Conservation (phyloP, 1,140 invertebrate species). For the Caenorhabditis briggsae region DNA sequence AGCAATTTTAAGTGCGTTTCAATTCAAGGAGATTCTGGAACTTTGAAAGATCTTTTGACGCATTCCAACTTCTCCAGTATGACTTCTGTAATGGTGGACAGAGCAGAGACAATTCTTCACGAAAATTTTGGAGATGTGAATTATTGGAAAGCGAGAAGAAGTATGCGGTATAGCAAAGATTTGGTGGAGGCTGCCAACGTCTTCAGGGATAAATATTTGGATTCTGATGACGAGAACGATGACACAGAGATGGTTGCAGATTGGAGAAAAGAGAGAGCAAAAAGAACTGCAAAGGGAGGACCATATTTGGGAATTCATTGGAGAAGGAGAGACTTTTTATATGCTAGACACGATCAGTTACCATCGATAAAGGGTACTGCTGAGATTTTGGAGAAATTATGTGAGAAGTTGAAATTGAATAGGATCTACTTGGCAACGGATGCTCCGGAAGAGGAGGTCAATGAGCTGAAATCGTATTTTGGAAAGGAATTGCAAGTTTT, state of each 20-base stretch:
- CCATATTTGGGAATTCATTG: constrained; percentile 87
- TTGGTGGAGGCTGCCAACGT: constrained; percentile 83
- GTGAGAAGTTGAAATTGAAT: constrained; percentile 13
- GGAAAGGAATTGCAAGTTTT: constrained; percentile 55
- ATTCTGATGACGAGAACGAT: constrained; percentile 83
- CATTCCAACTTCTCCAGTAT: constrained; percentile 68
- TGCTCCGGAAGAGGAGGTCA: constrained; percentile 79
- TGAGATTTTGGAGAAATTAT: constrained; percentile 81
- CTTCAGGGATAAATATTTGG: constrained; percentile 80
- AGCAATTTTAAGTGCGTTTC: constrained; percentile 85
- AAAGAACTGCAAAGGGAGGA: constrained; percentile 81
- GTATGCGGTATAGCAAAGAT: constrained; percentile 88
- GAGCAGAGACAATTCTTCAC: constrained; percentile 90
- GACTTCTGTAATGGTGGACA: constrained; percentile 85
- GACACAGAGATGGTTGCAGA: constrained; percentile 80
- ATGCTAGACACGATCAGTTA: constrained; percentile 82
- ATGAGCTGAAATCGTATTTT: constrained; percentile 79
- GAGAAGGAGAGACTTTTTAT: constrained; percentile 87
- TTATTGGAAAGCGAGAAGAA: constrained; percentile 88
- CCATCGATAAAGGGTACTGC: constrained; percentile 84
- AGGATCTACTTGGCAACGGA: constrained; percentile 89
- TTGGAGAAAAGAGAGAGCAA: constrained; percentile 82
- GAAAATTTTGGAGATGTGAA: constrained; percentile 86
- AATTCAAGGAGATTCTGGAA: constrained; percentile 86
- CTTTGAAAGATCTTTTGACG: constrained; percentile 80